Percentiles rank a stretch among this genome's conserved stretches.
phyloP scores from a whole-genome alignment of 1,140 invertebrate species.

The Drosophila nigrodunni region DNA sequence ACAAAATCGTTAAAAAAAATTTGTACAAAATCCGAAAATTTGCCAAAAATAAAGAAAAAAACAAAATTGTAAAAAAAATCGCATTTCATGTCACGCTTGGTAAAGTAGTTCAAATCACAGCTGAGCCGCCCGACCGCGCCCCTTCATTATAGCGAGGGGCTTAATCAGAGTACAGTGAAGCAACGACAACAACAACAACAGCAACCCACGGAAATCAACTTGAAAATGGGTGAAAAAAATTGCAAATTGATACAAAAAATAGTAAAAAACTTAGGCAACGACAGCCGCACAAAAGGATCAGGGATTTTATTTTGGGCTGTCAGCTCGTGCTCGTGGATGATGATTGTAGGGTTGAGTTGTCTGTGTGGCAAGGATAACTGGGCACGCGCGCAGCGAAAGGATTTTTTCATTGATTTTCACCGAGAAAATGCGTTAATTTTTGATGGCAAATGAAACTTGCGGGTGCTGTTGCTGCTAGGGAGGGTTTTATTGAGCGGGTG shows the following conservation, averaged over 20 bases:
- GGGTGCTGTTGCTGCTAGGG: conserved; percentile 36
- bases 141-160: conserved; percentile 64
- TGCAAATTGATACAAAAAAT: conserved; percentile 75
- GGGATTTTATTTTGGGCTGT: conserved; percentile 36
- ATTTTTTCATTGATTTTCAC: conserved; percentile 63
- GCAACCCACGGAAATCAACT: conserved; percentile 59
- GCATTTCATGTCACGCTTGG: conserved; percentile 70
- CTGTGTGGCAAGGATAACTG: conserved; percentile 37
- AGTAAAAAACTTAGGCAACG: conserved; percentile 49
- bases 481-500: conserved; percentile 35
- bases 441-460: conserved; percentile 17
- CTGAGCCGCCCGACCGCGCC: conserved; percentile 53
- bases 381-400: conserved; percentile 73
- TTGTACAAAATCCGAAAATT: conserved; percentile 23
- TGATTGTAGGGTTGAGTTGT: conserved; percentile 73
- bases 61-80: conserved; percentile 32
- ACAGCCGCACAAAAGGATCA: conserved; percentile 65
- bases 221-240: conserved; percentile 76
- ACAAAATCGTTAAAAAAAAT: conserved; percentile 47
- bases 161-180: conserved; percentile 53
- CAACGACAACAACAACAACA: conserved; percentile 1
- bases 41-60: conserved; percentile 36
- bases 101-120: conserved; percentile 65
- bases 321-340: conserved; percentile 49
- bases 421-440: conserved; percentile 55